Base-by-base conservation (phyloP, 2,113 vertebrate species). In the Rhinolophus ferrumequinum region DNA sequence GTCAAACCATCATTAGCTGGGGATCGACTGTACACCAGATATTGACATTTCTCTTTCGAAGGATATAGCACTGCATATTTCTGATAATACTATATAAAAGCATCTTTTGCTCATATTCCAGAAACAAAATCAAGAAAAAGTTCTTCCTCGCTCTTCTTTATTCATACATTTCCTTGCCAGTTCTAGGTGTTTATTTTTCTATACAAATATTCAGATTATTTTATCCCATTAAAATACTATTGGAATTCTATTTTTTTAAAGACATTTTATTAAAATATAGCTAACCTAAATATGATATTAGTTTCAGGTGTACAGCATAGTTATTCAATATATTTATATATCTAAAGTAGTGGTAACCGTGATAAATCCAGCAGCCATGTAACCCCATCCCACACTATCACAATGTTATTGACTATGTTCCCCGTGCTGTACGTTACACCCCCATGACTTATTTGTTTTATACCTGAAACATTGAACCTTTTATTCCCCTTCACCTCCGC, bases 191-290 rank as follows among this genome's bases (percentile, higher is more conserved):
- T 90, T 60, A 44, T 50, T 62, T 72, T 79, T 92, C 14, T 54
- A 70, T 10, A 62, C 21, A 82, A 50, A 58, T 44, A 84, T 94
- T 92, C n/a, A 85, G n/a, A 77, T 84, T 33, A 79, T 67, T 88
- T 88, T 85, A 89, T 80, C 47, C 64, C 75, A 38, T 88, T 83
- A 90, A 91, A 86, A 64, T 80, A 33, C 30, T n/a, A 33, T 28
- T 69, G 26, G 33, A 6, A 54, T 54, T 54, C 52, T 54, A 54
- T 50, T 50, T 50, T 47, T 50, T 50, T 50, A 54, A 54, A 54
- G 16, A 16, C 15, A 52, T 54, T 54, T 54, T 54, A 16, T 54
- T 54, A 16, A 54, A 54, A 18, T 54, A 54, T 54, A 16, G 52
- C 16, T 54, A 54, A 18, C 52, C 4, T 54, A 54, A 54, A 54